A percentile compares a stretch with the other conserved stretches of the same genome.
Evolutionary conservation across 64 coral and sea anemone species (phyloP).

Genomic region (Astreopora myriophthalma): DNA sequence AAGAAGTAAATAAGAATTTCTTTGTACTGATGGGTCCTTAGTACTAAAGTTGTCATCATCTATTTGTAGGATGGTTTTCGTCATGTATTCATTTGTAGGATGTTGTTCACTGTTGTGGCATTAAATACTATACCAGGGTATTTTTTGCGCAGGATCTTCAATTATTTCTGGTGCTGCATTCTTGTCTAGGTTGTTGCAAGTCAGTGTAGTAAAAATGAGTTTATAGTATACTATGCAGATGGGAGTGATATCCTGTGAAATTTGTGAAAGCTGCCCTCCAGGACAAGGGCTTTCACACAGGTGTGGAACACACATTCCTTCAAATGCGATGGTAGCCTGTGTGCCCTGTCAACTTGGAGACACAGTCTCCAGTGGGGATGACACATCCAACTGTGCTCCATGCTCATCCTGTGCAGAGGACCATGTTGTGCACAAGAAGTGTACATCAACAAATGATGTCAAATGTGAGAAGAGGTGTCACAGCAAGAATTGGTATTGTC

Average conservation of each 20-base stretch:
- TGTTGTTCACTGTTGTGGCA: too few relatives aligned
- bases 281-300: neutral
- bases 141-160: too few relatives aligned
- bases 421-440: constrained; percentile 6
- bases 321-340: neutral
- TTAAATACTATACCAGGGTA: too few relatives aligned
- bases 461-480: constrained; percentile 16
- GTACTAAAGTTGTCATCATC: too few relatives aligned
- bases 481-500: constrained; percentile 24
- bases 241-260: neutral
- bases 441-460: constrained; percentile 9
- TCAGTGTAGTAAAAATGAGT: neutral
- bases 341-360: neutral
- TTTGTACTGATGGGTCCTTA: too few relatives aligned
- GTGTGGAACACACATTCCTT: neutral
- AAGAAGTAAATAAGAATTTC: too few relatives aligned
- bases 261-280: neutral
- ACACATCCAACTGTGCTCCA: constrained; percentile 23
- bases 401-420: constrained; percentile 32
- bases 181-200: too few relatives aligned
- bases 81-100: too few relatives aligned
- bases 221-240: neutral
- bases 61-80: too few relatives aligned
- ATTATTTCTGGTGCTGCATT: too few relatives aligned
- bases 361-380: neutral